These are phyloP conservation scores for Brachyistius frenatus DNA, from an alignment of 2,113 vertebrate species.

Conservation along the genomic window DNA sequence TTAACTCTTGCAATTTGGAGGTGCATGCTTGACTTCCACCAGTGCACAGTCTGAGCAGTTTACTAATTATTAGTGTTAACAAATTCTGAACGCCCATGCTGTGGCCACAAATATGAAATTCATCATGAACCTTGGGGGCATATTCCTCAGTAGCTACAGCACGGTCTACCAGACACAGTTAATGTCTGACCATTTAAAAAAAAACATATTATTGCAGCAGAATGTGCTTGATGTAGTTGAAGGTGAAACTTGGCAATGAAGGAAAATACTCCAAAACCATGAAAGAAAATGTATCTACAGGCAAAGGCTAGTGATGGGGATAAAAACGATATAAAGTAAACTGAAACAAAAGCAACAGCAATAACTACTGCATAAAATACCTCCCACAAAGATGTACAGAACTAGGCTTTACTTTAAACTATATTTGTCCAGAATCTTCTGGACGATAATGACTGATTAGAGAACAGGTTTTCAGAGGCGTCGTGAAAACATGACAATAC, in stretches of 20 bases:
- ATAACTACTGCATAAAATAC: neutral
- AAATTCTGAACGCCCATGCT: neutral
- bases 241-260: conserved; percentile 18
- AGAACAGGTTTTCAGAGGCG: neutral
- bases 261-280: neutral
- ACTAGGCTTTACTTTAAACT: neutral
- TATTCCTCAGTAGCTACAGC: neutral
- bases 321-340: neutral
- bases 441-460: neutral
- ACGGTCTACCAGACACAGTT: conserved; percentile 3
- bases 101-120: neutral
- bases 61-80: conserved; percentile 24
- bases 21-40: conserved; percentile 15
- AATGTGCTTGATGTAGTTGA: neutral
- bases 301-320: neutral
- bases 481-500: neutral
- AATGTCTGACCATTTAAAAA: conserved; percentile 11
- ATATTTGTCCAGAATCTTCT: neutral
- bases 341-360: neutral
- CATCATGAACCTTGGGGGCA: neutral
- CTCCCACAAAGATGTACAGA: neutral
- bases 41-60: conserved; percentile 5
- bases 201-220: neutral
- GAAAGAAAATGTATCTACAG: neutral
- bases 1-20: conserved; percentile 35